Evolutionary conservation across 2,113 vertebrate genomes (phyloP).

Genomic region (Tupaia chinensis): DNA sequence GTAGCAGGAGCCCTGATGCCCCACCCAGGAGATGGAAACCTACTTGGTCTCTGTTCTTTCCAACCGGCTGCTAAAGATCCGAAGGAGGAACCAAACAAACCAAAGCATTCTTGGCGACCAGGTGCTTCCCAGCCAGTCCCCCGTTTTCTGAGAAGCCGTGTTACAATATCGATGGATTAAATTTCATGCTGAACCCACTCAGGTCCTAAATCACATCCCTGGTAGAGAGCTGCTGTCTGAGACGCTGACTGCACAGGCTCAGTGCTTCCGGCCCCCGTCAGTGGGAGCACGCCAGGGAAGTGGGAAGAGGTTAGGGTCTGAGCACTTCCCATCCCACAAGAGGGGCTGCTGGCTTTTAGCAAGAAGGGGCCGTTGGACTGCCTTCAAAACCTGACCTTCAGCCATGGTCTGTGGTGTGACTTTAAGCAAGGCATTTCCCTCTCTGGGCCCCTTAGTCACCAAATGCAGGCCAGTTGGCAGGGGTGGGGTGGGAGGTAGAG

Average conservation of each 20-base stretch:
- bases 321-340: background rate
- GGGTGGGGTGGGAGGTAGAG: too few species aligned
- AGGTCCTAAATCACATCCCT: background rate
- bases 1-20: background rate
- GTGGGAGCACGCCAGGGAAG: background rate
- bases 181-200: background rate
- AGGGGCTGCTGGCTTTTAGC: background rate
- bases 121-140: background rate
- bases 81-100: background rate
- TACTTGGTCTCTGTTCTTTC: background rate
- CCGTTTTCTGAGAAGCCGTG: background rate
- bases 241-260: background rate
- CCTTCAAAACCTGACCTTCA: background rate
- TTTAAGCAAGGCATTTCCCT: background rate
- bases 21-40: background rate
- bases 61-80: background rate
- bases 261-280: background rate
- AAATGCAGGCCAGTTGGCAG: background rate
- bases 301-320: background rate
- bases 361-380: background rate
- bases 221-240: background rate
- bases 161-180: conserved; percentile 44
- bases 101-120: background rate
- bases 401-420: background rate
- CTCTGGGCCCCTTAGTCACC: background rate